phyloP scores from a whole-genome alignment of 1,140 invertebrate genomes.

The Magallana gigas region DNA sequence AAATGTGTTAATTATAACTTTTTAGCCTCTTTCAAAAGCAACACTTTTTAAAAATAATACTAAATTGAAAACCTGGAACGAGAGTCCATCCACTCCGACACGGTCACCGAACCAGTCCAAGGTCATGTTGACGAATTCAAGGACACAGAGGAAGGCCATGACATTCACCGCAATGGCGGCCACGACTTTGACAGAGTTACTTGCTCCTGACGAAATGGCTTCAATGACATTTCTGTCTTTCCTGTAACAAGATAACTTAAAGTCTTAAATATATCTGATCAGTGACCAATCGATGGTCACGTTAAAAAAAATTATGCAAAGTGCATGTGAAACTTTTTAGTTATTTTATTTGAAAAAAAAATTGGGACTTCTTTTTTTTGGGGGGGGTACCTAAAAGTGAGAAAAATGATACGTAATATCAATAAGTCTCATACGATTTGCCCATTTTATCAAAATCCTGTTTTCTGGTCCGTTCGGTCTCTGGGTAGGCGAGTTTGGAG shows the following conservation, averaged over 20 bases:
- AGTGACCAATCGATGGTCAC: too few relatives aligned
- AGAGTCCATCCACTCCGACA: constrained; percentile 82
- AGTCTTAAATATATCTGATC: too few relatives aligned
- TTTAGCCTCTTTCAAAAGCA: too few relatives aligned
- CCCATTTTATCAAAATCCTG: constrained; percentile 47
- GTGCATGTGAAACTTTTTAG: too few relatives aligned
- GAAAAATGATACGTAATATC: too few relatives aligned
- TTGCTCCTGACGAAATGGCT: constrained; percentile 92
- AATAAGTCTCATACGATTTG: constrained; percentile 5
- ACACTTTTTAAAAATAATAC: neutral
- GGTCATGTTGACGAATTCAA: constrained; percentile 89
- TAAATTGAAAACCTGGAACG: constrained; percentile 65
- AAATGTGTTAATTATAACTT: too few relatives aligned
- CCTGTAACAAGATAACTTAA: constrained; percentile 79
- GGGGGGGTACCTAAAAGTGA: too few relatives aligned
- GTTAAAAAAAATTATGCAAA: too few relatives aligned
- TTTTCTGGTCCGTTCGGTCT: constrained; percentile 77
- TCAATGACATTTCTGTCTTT: constrained; percentile 90
- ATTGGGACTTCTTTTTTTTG: too few relatives aligned
- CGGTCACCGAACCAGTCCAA: constrained; percentile 88
- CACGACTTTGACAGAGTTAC: constrained; percentile 87
- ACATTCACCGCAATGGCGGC: constrained; percentile 94
- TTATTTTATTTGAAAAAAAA: too few relatives aligned
- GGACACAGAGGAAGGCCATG: constrained; percentile 92
- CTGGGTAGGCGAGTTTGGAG: constrained; percentile 94